Base-by-base conservation (phyloP, 2,113 vertebrate genomes). In the Eupsittula cactorum region DNA sequence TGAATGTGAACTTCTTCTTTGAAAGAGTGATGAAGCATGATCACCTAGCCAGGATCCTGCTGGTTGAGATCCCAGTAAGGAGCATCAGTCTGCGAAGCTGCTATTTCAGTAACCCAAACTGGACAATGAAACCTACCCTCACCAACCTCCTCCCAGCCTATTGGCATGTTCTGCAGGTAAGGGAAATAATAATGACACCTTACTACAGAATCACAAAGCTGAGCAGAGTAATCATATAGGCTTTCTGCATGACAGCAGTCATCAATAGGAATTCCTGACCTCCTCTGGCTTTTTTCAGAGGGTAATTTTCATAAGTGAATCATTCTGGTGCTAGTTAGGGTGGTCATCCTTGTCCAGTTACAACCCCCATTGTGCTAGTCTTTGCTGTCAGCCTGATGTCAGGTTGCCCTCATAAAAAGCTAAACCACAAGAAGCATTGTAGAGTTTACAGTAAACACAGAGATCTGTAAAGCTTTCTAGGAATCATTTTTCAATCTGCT, bases 1-100 rank as follows among this genome's bases (percentile, higher is more conserved):
- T 98, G 55, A 96, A 86, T 0, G 97, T 98, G 59, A 98, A 97
- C 89, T 98, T 98, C 92, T 97, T 87, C 88, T 98, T 98, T 27
- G 98, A 98, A 87, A 90, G 97, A 46, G 87, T 98, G 62, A 94
- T 98, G 96, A 97, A 91, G 67, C 90, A 97, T 0, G 96, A 98
- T 39, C 89, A 74, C 28, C 83, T 98, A 71, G 88, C 80, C 65
- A 96, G 94, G 71, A 98, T 98, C 78, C 96, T 98, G 47, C 85
- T 98, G 29, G 95, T 44, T 11, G 98, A 98, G 96, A 98, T 98
- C 82, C 98, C 98, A 0, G 28, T 98, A 52, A 96, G 94, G 63
- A 97, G 95, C 91, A 90, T 98, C 89, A 97, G 97, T 68, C 88
- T 98, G 49, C 73, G 95, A 49, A 98, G 97, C 92, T 97, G 97